Conservation (phyloP, 2,113 vertebrate species). For the Urocolius indicus region DNA sequence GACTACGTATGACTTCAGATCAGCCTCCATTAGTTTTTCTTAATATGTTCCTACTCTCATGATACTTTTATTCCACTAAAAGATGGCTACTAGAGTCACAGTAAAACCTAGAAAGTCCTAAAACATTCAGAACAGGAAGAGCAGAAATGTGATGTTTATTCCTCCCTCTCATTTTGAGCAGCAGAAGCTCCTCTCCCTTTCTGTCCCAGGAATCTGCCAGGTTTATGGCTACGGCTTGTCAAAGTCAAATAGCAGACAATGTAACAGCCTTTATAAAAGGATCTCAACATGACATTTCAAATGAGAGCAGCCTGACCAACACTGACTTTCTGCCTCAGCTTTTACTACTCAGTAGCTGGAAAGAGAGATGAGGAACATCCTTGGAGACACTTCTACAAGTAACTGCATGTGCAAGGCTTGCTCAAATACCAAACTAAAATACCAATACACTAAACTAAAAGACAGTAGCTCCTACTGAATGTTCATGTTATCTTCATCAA, state of each 20-base stretch:
- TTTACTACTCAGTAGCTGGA: neutral
- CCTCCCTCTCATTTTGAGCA: neutral
- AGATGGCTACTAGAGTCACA: accelerated
- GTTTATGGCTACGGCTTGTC: neutral
- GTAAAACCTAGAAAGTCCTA: neutral
- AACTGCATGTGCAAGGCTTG: accelerated
- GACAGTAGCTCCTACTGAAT: neutral
- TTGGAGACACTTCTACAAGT: neutral
- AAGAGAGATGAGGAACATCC: neutral
- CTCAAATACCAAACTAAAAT: neutral
- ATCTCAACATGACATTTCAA: neutral
- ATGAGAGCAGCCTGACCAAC: neutral
- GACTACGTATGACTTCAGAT: neutral
- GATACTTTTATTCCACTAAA: neutral
- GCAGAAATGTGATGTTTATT: neutral
- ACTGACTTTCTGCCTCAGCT: neutral
- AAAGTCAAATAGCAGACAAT: accelerated
- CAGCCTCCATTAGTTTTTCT: no score
- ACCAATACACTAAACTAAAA: neutral
- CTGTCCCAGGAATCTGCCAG: neutral
- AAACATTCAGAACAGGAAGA: neutral
- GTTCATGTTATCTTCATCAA: neutral
- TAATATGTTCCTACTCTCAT: accelerated
- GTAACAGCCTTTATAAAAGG: neutral
- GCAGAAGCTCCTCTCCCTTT: neutral